phyloP scores from a whole-genome alignment of 2,888 invertebrate species.

The Eristalis tenax region DNA sequence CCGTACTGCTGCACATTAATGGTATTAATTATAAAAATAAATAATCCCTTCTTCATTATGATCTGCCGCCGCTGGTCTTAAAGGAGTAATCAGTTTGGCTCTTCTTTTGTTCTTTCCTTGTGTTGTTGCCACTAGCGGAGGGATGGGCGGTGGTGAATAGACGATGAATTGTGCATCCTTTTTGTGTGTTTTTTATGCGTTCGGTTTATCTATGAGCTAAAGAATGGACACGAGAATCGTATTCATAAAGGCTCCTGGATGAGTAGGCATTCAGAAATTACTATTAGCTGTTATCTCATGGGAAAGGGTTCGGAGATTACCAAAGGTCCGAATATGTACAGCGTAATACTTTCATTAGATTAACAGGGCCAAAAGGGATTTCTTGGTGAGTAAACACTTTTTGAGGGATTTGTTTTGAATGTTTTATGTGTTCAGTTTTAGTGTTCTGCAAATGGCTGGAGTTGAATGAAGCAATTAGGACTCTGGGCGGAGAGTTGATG shows the following conservation, averaged over 20 bases:
- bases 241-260: conserved; percentile 20
- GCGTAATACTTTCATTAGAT: conserved; percentile 43
- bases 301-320: conserved; percentile 24
- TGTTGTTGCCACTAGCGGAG: neutral
- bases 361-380: conserved; percentile 28
- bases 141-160: neutral
- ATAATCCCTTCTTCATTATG: conserved; percentile 46
- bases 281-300: conserved; percentile 53
- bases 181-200: conserved; percentile 16
- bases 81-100: conserved; percentile 8
- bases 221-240: neutral
- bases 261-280: conserved; percentile 32
- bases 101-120: neutral
- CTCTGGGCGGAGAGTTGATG: neutral
- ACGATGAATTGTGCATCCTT: conserved; percentile 10
- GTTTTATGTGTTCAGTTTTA: conserved; percentile 3
- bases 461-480: neutral
- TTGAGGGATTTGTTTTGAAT: conserved; percentile 12
- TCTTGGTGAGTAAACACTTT: conserved; percentile 24
- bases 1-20: conserved; percentile 45
- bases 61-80: neutral
- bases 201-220: conserved; percentile 22
- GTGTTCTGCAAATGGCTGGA: neutral
- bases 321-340: conserved; percentile 14
- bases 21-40: conserved; percentile 63